Evolutionary conservation across 2,888 invertebrate genomes (phyloP).

Genomic region (Meiosimyza platycephala): DNA sequence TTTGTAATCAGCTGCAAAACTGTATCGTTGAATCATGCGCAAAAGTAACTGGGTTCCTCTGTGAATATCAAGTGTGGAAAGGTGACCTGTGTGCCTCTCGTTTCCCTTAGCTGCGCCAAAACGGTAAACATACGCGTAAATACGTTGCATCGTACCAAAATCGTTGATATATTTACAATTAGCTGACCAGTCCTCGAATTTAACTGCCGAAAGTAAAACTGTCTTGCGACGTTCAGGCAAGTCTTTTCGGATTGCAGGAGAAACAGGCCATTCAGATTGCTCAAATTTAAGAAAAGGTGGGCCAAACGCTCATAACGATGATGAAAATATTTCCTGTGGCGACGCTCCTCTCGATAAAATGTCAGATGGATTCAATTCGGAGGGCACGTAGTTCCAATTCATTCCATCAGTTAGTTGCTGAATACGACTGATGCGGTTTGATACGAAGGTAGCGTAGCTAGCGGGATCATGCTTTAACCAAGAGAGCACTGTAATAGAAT

Average conservation of each 20-base stretch:
- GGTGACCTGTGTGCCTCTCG: background rate
- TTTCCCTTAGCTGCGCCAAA: background rate
- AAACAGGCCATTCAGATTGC: background rate
- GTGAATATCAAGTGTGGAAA: background rate
- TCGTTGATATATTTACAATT: background rate
- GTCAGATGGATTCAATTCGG: conserved; percentile 36
- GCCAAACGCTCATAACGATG: conserved; percentile 38
- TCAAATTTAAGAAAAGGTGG: conserved; percentile 23
- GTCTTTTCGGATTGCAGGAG: background rate
- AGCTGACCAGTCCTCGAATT: background rate
- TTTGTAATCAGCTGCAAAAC: background rate
- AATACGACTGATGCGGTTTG: conserved; percentile 19
- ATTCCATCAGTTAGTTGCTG: conserved; percentile 16
- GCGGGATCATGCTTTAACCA: conserved; percentile 30
- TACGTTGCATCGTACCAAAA: background rate
- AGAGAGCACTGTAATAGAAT: conserved; percentile 20
- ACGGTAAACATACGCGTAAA: background rate
- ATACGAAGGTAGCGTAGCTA: conserved; percentile 27
- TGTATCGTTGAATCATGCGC: background rate
- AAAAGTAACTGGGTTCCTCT: background rate
- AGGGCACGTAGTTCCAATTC: conserved; percentile 41
- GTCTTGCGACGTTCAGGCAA: conserved; percentile 5
- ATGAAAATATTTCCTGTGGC: conserved; percentile 34
- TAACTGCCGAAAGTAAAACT: background rate
- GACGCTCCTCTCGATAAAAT: conserved; percentile 40